Evolutionary conservation across 64 coral and sea anemone genomes (phyloP), one percentile per base, ranked within the genome.

Genomic region (Montipora cactus): DNA sequence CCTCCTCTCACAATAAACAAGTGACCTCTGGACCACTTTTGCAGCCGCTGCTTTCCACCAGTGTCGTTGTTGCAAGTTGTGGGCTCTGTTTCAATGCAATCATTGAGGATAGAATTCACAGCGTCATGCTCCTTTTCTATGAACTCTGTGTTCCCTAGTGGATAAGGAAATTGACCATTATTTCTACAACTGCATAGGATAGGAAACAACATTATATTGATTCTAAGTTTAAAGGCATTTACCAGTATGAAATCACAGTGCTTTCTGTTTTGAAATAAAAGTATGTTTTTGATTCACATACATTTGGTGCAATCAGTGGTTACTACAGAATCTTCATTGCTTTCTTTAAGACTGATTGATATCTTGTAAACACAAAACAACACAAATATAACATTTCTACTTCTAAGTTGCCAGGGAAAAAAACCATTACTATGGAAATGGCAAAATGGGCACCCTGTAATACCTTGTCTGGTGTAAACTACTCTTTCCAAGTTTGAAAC

Each of bases 21-120:
- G 14, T 91, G 89, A 7, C 89, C 87, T 28, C 77, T 47, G 0
- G 89, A 91, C 89, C 89, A 81, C 44, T 91, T 92, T 20, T 87
- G 91, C 4, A 92, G 80, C 19, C 81, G 59, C 44, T 91, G 52
- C 49, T 92, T 92, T 25, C 23, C 47, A 64, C 91, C 81, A 15
- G 91, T 92, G 7, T 86, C 91, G 25, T 92, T 92, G 28, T 92
- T 92, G 47, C 91, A 92, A 5, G 23, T 13, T 4, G 91, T 92
- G 47, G 91, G 91, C 13, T 85, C 4, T 4, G 80, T 48, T 14
- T 92, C 80, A 55, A 47, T 66, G 50, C 91, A 92, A 71, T 92
- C 91, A 81, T 23, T 0, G 2, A 91, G 22, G 48, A 91, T 44
- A 80, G 3, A 49, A 11, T 50, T 81, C 2, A 91, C 0, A 0